These are phyloP conservation scores for Mesoclemmys tuberculata DNA, from an alignment of 2,113 vertebrate genomes.

Conservation along the genomic window DNA sequence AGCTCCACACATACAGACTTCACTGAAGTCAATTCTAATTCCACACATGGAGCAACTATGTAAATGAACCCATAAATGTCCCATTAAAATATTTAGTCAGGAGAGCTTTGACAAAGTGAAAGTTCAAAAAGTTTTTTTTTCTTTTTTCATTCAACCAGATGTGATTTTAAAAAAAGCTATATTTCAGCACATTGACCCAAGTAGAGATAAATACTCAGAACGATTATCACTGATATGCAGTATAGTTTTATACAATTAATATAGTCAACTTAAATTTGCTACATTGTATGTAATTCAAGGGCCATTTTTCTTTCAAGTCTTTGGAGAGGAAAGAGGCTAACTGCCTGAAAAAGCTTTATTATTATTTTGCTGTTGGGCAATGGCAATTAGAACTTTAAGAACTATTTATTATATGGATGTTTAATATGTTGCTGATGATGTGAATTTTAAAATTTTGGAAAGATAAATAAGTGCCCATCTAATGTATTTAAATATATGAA, in stretches of 20 bases:
- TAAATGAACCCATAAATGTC: background rate
- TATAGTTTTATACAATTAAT: background rate
- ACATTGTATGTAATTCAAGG: background rate
- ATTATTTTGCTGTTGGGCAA: background rate
- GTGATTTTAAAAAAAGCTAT: background rate
- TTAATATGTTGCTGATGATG: background rate
- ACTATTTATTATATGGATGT: background rate
- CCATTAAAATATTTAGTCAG: background rate
- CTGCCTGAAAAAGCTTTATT: background rate
- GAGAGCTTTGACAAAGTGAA: background rate
- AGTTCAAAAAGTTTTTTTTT: background rate
- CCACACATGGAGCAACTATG: background rate
- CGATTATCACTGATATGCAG: background rate
- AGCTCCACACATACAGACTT: accelerated
- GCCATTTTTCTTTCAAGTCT: background rate
- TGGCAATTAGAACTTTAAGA: background rate
- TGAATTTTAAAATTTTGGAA: background rate
- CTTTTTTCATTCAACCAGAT: background rate
- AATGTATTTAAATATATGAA: background rate
- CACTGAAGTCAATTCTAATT: background rate
- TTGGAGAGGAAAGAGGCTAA: background rate
- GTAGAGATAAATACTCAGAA: background rate
- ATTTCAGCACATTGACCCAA: background rate
- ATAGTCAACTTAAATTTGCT: background rate
- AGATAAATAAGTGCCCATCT: background rate